Evolutionary conservation across 2,888 invertebrate species (phyloP), one percentile per base, ranked within the genome.

Genomic region (Drosophila lutescens): DNA sequence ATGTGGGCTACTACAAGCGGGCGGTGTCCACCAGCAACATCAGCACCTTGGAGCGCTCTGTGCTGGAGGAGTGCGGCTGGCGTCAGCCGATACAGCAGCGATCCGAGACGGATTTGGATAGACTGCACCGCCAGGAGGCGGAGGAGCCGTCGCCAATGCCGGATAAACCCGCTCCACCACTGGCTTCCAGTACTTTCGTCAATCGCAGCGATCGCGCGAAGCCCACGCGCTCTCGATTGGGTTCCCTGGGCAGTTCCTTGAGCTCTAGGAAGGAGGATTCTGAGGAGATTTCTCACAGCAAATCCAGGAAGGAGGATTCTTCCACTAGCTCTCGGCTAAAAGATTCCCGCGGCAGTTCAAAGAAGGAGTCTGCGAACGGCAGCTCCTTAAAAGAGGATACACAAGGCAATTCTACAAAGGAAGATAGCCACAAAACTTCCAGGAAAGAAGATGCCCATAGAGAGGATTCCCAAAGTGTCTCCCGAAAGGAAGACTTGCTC

Each of bases 1-100:
- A 97, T 92, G 96, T 97, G 47, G 97, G 97, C 0, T 97, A 82
- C 26, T 81, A 97, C 91, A 94, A 92, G 34, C 94, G 95, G 79
- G 93, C 94, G 75, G 93, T 93, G 86, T 93, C 93, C 15, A 92
- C 93, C 30, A 94, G 93, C 74, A 91, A 91, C 46, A 83, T 91
- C 0, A 91, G 90, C 63, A 89, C 90, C 0, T 53, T 92, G 51
- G 92, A 92, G 59, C 89, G 91, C 2, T 91, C 90, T 0, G 80
- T 92, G 7, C 66, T 92, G 9, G 90, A 86, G 47, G 91, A 89
- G 38, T 69, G 59, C 15, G 44, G 58, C 17, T 69, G 60, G 66
- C 74, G 74, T 17, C 56, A 66, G 13, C 56, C 71, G 2, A 44
- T 26, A 4, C 40, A 43, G 8, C 67, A 88, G 69, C 72, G 74